phyloP scores from a whole-genome alignment of 92 coral and sea anemone genomes.

The Zoanthus sansibaricus region DNA sequence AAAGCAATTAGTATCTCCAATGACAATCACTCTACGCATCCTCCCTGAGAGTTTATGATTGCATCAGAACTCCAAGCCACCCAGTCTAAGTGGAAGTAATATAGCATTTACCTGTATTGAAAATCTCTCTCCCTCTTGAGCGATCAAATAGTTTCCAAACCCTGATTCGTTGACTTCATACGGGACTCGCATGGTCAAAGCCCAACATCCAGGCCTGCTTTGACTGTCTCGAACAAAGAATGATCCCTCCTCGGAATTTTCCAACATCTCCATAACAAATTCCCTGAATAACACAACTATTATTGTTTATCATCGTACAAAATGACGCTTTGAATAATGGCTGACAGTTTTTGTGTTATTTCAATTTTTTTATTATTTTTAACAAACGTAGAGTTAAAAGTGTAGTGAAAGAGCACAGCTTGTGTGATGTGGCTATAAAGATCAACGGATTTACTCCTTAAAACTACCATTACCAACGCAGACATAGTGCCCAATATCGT shows the following conservation, averaged over 20 bases:
- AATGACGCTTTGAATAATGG: too few species aligned
- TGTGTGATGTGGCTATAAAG: too few species aligned
- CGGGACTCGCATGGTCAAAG: conserved; percentile 89
- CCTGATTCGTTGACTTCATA: conserved; percentile 77
- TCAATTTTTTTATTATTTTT: too few species aligned
- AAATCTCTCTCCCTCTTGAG: conserved; percentile 77
- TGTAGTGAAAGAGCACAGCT: too few species aligned
- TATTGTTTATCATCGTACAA: too few species aligned
- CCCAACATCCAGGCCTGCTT: conserved; percentile 90
- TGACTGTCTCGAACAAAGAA: conserved; percentile 99
- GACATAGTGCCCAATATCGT: too few species aligned
- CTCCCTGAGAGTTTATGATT: not conserved
- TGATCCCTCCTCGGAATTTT: conserved; percentile 88
- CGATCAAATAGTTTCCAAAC: conserved; percentile 86
- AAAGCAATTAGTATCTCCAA: too few species aligned
- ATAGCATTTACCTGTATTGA: conserved; percentile 81
- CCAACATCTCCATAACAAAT: conserved; percentile 87
- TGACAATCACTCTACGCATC: not conserved
- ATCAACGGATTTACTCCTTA: too few species aligned
- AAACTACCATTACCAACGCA: too few species aligned
- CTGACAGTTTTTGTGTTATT: too few species aligned
- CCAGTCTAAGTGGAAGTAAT: conserved; percentile 9
- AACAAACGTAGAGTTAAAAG: too few species aligned
- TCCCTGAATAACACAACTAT: conserved; percentile 60
- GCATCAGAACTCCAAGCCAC: not conserved